Evolutionary conservation across 2,113 vertebrate genomes (phyloP).

Genomic region (Mastomys natalensis): DNA sequence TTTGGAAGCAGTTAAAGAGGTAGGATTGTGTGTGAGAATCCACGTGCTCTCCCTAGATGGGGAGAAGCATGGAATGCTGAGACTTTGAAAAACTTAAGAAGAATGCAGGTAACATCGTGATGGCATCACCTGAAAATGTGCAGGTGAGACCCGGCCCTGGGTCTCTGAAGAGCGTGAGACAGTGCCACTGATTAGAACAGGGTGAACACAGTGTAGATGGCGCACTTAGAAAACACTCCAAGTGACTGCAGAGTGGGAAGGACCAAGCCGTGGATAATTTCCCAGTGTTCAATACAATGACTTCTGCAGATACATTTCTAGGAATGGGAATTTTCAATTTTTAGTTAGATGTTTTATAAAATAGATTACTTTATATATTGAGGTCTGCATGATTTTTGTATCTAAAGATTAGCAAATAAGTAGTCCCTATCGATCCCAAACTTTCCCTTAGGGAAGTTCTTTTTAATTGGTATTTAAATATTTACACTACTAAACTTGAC

Average conservation of each 20-base stretch:
- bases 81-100: not conserved
- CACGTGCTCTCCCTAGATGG: not conserved
- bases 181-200: not conserved
- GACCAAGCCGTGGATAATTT: not conserved
- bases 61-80: not conserved
- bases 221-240: not conserved
- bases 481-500: not conserved
- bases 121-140: not conserved
- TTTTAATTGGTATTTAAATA: not conserved
- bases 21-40: not conserved
- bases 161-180: not conserved
- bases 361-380: not conserved
- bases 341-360: constrained; percentile 28
- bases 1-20: not conserved
- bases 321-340: not conserved
- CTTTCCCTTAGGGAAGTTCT: not conserved
- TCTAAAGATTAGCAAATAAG: not conserved
- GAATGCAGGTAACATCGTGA: not conserved
- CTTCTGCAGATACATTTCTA: not conserved
- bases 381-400: not conserved
- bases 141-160: not conserved
- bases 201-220: not conserved
- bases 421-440: not conserved
- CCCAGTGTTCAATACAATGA: not conserved
- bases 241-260: not conserved